Evolutionary conservation across 2,888 invertebrate species (phyloP).

Genomic region (Gryllus longicercus): DNA sequence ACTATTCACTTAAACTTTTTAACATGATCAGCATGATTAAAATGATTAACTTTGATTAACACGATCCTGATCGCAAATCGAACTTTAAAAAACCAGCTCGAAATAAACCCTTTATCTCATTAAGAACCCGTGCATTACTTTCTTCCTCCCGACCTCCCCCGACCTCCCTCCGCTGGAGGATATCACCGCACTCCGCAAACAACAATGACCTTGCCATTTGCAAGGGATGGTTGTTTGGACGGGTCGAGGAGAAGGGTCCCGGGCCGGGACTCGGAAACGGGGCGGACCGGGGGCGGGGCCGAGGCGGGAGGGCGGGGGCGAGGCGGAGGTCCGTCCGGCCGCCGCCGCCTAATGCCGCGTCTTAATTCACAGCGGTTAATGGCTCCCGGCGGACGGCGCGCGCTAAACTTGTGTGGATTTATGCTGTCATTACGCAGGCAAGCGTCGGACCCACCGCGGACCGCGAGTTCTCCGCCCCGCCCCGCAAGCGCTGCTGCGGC

Average conservation of each 20-base stretch:
- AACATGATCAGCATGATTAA: too few relatives aligned
- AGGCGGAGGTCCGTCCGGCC: neutral
- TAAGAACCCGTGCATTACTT: too few relatives aligned
- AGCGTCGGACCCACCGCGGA: neutral
- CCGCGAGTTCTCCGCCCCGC: neutral
- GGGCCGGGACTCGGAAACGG: neutral
- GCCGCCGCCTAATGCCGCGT: neutral
- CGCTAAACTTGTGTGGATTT: slow-evolving; percentile 17
- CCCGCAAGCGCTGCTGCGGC: neutral
- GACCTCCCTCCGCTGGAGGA: too few relatives aligned
- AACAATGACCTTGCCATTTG: neutral
- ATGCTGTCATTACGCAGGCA: slow-evolving; percentile 8
- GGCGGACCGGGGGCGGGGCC: too few relatives aligned
- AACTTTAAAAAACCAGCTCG: too few relatives aligned
- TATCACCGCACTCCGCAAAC: too few relatives aligned
- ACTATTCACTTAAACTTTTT: too few relatives aligned
- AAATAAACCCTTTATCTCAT: too few relatives aligned
- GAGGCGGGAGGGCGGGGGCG: neutral
- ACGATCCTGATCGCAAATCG: too few relatives aligned
- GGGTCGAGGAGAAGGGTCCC: neutral
- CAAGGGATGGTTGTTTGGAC: neutral
- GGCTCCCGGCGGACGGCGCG: neutral
- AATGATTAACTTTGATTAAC: too few relatives aligned
- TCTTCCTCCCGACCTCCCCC: too few relatives aligned
- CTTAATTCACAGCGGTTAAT: neutral